Evolutionary conservation across 2,888 invertebrate genomes (phyloP), one percentile per base, ranked within the genome.

Genomic region (Nymphalis urticae): DNA sequence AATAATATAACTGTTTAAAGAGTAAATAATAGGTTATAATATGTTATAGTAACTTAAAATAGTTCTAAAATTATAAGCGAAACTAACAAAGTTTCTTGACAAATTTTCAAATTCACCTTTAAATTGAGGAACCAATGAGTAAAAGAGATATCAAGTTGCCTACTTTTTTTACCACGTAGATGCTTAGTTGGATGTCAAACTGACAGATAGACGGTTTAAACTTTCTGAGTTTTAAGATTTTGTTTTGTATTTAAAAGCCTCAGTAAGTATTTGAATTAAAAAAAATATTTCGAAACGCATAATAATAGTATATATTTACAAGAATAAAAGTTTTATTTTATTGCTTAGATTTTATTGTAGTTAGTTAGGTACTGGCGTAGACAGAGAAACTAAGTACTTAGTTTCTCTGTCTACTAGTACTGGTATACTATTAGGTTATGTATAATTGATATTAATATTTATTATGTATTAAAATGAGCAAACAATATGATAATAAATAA

Each of bases 111-210:
- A 66, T 54, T 63, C 51, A 62, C 65, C 62, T 62, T 58, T 62
- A 56, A 68, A 58, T 48, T 17, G 62, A 32, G 48, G 58, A 66
- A 48, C 66, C 68, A 71, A 65, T 53, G 68, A 65, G 48, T 53
- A 68, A 68, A 66, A 70, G 65, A 62, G 24, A 54, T 27, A 53
- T 19, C 24, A 24, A 48, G 27, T 32, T 19, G 60, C 47, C 66
- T 53, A 61, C 68, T 51, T 66, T 66, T 61, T 66, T 64, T 56
- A 61, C 59, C 67, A 67, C 70, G 66, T 70, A 64, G 68, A 62
- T 19, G 50, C 27, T 48, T 51, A 27, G 53, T 60, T 64, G 64
- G 42, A 53, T 42, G 65, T 66, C 60, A 66, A 60, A 60, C n/a
- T 66, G 65, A 66, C 65, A 65, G 60, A 42, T 60, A 6, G n/a